A percentile compares a stretch with the other conserved stretches of the same genome.
Conservation (phyloP, 1,140 invertebrate species). For the Drosophila oshimai region DNA sequence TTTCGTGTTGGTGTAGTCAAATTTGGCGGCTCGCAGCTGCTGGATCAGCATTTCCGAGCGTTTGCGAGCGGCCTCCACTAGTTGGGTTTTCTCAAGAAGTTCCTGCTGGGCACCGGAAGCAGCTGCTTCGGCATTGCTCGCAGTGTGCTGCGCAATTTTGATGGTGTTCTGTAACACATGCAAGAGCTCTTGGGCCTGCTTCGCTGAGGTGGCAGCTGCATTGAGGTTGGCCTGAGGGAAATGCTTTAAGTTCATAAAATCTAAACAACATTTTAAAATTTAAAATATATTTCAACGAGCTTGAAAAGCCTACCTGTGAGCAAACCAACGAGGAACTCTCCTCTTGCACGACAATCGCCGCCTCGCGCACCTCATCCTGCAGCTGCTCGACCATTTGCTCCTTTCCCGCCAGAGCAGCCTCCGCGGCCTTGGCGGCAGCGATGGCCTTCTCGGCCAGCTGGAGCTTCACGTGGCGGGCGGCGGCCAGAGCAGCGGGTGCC, state of each 20-base stretch:
- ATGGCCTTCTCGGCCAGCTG: constrained; percentile 87
- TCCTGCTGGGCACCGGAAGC: constrained; percentile 85
- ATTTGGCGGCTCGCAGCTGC: constrained; percentile 84
- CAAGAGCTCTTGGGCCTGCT: constrained; percentile 84
- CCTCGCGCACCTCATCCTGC: constrained; percentile 85
- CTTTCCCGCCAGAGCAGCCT: constrained; percentile 86
- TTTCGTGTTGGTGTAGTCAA: constrained; percentile 85
- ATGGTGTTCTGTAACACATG: constrained; percentile 82
- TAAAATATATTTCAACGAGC: not conserved
- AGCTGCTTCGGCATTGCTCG: constrained; percentile 84
- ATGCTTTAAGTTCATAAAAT: too few relatives aligned
- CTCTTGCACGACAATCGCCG: constrained; percentile 85
- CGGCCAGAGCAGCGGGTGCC: constrained; percentile 86
- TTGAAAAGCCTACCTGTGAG: constrained; percentile 49
- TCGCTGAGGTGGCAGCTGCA: constrained; percentile 84
- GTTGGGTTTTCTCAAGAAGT: constrained; percentile 85
- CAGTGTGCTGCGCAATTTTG: constrained; percentile 84
- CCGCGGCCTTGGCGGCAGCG: constrained; percentile 86
- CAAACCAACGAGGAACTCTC: constrained; percentile 84
- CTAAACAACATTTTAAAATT: not conserved
- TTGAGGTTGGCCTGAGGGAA: constrained; percentile 85
- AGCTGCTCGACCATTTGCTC: constrained; percentile 85
- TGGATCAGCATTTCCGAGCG: constrained; percentile 85
- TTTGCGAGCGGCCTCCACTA: constrained; percentile 85
- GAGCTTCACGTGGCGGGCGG: constrained; percentile 86